Conservation (phyloP, 1,140 invertebrate species). For the Apocrypta bakeri region DNA sequence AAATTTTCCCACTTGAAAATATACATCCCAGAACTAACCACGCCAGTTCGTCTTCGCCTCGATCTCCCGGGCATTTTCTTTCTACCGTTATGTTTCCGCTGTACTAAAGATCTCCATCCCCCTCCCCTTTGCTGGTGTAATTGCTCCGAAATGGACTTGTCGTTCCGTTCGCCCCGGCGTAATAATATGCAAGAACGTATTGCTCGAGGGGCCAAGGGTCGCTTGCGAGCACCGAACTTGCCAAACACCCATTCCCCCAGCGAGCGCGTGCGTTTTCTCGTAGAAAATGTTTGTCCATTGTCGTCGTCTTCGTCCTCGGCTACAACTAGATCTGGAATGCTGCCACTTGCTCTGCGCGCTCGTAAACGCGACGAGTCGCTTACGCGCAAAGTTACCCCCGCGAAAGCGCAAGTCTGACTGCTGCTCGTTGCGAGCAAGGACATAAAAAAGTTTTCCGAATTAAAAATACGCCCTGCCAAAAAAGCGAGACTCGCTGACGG, state of each 20-base stretch:
- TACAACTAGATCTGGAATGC: conserved; percentile 28
- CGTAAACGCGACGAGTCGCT: conserved; percentile 41
- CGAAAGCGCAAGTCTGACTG: neutral
- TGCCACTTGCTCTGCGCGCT: conserved; percentile 37
- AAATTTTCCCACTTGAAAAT: conserved; percentile 12
- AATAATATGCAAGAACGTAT: conserved; percentile 47
- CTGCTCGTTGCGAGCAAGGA: neutral
- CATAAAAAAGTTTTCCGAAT: conserved; percentile 36
- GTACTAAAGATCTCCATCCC: neutral
- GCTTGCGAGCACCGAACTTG: neutral
- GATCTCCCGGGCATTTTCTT: neutral
- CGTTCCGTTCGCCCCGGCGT: neutral
- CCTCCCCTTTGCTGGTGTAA: neutral
- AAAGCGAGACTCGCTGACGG: neutral
- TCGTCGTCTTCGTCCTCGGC: neutral
- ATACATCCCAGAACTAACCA: neutral
- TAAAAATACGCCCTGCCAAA: conserved; percentile 21
- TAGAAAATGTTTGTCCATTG: conserved; percentile 36
- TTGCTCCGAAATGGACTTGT: conserved; percentile 45
- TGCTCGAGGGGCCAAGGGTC: conserved; percentile 5
- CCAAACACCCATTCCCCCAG: conserved; percentile 34
- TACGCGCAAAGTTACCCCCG: conserved; percentile 9
- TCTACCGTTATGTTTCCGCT: neutral
- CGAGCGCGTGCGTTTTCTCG: neutral
- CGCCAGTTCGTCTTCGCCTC: neutral